phyloP scores from a whole-genome alignment of 2,797 vertebrate species.

The Sorex maritimensis region DNA sequence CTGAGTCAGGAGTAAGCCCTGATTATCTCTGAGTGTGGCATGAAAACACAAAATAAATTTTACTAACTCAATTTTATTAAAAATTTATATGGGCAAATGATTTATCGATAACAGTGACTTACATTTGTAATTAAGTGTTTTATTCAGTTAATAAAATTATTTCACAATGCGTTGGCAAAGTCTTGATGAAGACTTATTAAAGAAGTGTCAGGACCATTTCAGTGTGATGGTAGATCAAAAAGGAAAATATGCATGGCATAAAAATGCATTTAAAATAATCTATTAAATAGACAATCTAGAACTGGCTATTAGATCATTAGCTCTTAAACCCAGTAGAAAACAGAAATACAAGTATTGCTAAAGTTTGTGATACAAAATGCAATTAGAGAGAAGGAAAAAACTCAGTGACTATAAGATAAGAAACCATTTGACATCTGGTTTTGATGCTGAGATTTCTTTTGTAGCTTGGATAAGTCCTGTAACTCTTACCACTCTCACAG shows the following conservation, averaged over 20 bases:
- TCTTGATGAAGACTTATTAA: slow-evolving; percentile 18
- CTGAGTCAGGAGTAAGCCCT: no score
- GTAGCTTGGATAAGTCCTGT: background rate
- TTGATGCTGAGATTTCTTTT: background rate
- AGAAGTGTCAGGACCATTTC: background rate
- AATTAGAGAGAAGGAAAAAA: background rate
- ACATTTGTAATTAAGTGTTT: background rate
- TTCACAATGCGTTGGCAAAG: background rate
- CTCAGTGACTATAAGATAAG: background rate
- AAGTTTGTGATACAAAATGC: background rate
- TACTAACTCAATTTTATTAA: background rate
- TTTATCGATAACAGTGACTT: background rate
- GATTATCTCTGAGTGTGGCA: no score
- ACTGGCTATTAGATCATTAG: background rate
- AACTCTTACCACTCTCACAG: background rate
- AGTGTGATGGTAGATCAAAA: background rate
- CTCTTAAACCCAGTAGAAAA: background rate
- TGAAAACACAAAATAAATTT: no score
- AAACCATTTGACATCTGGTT: slow-evolving; percentile 13
- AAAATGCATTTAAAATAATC: background rate
- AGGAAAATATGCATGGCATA: background rate
- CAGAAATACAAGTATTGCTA: background rate
- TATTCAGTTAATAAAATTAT: background rate
- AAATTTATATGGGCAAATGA: background rate
- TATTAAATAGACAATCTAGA: background rate